Conservation (phyloP, 2,797 vertebrate species). For the Fringilla coelebs region DNA sequence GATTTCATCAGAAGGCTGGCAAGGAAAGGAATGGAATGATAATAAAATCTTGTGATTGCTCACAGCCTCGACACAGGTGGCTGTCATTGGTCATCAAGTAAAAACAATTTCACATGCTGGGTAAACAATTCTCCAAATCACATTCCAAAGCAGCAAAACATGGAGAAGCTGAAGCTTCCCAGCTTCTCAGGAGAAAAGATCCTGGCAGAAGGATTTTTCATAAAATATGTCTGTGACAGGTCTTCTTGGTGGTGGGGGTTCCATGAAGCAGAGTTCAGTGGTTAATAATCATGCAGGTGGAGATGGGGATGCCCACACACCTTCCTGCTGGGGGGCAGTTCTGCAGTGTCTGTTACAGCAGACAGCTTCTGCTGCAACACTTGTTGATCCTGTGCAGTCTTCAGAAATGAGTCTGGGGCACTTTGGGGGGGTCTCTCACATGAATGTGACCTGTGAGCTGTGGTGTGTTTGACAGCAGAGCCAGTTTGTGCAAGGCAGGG, state of each 20-base stretch:
- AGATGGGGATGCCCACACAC: background rate
- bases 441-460: background rate
- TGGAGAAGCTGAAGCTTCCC: too few relatives aligned
- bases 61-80: too few relatives aligned
- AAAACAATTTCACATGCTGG: too few relatives aligned
- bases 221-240: too few relatives aligned
- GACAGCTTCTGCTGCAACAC: background rate
- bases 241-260: background rate
- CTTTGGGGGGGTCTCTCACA: background rate
- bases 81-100: too few relatives aligned
- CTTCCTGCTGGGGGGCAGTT: background rate
- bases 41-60: too few relatives aligned
- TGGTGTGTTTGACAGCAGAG: background rate
- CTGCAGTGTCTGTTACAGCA: background rate
- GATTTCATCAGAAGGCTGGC: too few relatives aligned
- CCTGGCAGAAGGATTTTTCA: too few relatives aligned
- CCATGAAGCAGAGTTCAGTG: background rate
- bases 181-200: too few relatives aligned
- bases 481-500: background rate
- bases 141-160: too few relatives aligned
- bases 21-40: too few relatives aligned
- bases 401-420: background rate
- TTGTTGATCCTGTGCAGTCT: background rate
- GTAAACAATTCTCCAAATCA: too few relatives aligned
- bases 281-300: background rate